Evolutionary conservation across 2,113 vertebrate genomes (phyloP), one percentile per base, ranked within the genome.

Genomic region (Hassar affinis): DNA sequence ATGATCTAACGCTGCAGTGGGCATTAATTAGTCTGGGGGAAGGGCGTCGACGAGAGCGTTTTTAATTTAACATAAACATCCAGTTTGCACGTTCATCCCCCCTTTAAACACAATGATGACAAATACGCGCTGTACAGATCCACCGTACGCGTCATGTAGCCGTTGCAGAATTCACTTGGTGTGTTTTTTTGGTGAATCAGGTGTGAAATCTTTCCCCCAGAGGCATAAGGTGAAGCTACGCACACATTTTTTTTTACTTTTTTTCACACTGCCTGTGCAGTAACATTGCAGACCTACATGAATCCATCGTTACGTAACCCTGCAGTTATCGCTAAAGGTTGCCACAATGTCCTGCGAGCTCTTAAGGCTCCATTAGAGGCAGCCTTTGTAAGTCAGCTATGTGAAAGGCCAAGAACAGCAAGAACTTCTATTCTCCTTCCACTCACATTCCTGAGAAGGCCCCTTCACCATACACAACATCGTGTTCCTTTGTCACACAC

Each of bases 341-440:
- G 75, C 25, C 74, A 78, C 64, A 75, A 38, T 82, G 64, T 35
- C 27, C 57, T 62, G 56, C 18, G 18, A 33, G 25, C 81, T 77
- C 81, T 77, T 49, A 83, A 77, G 51, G 61, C 25, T 49, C 74
- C 59, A 84, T 84, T 76, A 84, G 74, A 54, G 35, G 47, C 64
- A 30, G 82, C 35, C 51, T 56, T 84, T 64, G 33, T 33, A 22
- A 52, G 71, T 83, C 18, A 9, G 57, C 30, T 51, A 49, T 64
- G 71, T 76, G 45, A 83, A 83, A 35, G 57, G 71, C 56, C 42
- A 49, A 76, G 80, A 82, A 52, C 57, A 51, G 52, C 52, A 77
- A 42, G 33, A 78, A 11, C 62, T n/a, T 45, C 82, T 15, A 78
- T 64, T 68, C 82, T 33, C 71, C 18, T 38, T 68, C 47, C 33